Evolutionary conservation across 2,113 vertebrate species (phyloP).

Genomic region (Pedetes capensis): DNA sequence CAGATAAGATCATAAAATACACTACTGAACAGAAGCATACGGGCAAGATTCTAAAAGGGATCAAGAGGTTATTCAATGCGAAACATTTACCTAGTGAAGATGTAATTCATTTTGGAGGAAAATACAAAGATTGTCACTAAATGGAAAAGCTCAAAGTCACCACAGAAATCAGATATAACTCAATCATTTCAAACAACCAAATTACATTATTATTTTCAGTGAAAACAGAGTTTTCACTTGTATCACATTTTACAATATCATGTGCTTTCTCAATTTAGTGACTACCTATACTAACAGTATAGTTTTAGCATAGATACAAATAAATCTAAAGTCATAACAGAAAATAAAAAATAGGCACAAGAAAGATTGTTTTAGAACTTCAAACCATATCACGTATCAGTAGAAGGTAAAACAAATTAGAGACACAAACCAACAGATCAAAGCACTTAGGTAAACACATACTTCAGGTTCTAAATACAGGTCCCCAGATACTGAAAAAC

Average conservation of each 20-base stretch:
- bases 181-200: constrained; percentile 37
- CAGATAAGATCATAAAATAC: constrained; percentile 29
- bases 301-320: constrained; percentile 8
- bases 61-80: constrained; percentile 17
- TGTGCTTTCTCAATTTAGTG: neutral
- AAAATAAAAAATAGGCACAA: constrained; percentile 22
- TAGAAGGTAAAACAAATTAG: neutral
- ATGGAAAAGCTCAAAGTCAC: neutral
- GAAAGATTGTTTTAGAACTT: constrained; percentile 29
- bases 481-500: neutral
- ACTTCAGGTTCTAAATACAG: neutral
- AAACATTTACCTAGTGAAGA: constrained; percentile 16
- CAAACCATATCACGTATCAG: neutral
- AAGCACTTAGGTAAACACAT: neutral
- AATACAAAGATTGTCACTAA: constrained; percentile 31
- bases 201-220: neutral
- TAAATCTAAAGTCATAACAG: constrained; percentile 15
- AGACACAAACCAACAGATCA: neutral
- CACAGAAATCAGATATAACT: neutral
- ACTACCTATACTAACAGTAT: neutral
- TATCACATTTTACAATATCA: neutral
- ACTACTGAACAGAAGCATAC: neutral
- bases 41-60: constrained; percentile 14
- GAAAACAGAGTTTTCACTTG: constrained; percentile 8
- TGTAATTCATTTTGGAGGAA: neutral